Base-by-base conservation (phyloP, 1,140 invertebrate genomes). In the Pachyrhynchus sulphureomaculatus region DNA sequence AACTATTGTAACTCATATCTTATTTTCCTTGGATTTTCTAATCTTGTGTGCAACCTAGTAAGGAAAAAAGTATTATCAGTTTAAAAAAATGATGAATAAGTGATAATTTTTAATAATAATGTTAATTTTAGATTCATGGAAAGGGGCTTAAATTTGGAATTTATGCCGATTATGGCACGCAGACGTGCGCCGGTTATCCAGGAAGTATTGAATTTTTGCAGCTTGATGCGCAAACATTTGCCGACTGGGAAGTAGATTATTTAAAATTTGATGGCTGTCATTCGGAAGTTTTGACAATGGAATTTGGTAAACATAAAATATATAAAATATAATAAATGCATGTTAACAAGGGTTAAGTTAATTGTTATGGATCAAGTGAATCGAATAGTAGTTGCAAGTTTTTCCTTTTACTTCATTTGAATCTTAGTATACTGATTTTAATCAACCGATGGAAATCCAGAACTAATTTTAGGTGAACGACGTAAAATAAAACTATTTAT, bases 251-350 rank as follows among this genome's bases (percentile, higher is more conserved):
- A 18, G 89, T 94, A 0, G 93, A 96, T 76, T 93, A 93, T 73
- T 82, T 96, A 0, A 96, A 96, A 78, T 72, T 96, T 47, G 93
- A 96, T 77, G 92, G 91, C 0, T 96, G 93, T 72, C 83, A 92
- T 78, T 80, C 90, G 5, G 82, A 90, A 44, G 71, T 83, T 3
- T 73, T 74, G 0, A 77, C 79, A 26, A 82, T 85, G 79, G 78
- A 82, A 64, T 66, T 72, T 68, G 82, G 83, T 84, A 70, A 48
- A 23, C 29, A 29, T 2, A 18, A 44, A 8, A 4, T 3, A 18
- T 13, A 44, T 6, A 4, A 20, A 44, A 20, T 17, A 3, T 6
- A 44, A 20, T 6, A 17, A 6, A 44, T 20, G 3, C 2, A 20
- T 44, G 13, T 44, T 13, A 21, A 8, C 6, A 13, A 18, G 3